Evolutionary conservation across 1,140 invertebrate genomes (phyloP).

Genomic region (Papilio dardanus): DNA sequence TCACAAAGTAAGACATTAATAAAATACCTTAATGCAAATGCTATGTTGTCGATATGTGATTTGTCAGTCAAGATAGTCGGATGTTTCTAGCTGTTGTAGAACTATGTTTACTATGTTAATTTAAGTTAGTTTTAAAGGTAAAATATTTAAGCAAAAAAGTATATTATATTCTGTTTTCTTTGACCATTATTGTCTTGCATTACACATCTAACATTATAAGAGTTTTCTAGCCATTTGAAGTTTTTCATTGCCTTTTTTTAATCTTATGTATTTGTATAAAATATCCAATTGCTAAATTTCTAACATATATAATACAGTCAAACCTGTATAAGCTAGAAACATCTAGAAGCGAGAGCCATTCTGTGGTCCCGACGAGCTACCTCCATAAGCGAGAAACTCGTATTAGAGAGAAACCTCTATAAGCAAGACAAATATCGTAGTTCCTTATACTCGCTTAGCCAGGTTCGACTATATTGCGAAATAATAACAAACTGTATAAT

Average conservation of each 20-base stretch:
- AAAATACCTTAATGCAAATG: slow-evolving; percentile 13
- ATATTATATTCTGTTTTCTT: not conserved
- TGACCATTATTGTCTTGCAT: not conserved
- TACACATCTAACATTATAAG: no score
- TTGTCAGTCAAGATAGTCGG: not conserved
- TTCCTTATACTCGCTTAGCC: no score
- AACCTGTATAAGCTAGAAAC: not conserved
- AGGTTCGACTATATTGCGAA: not conserved
- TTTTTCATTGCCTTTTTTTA: not conserved
- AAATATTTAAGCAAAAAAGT: not conserved
- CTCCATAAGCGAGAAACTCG: no score
- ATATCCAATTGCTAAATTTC: not conserved
- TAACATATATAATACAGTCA: not conserved
- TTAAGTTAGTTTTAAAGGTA: not conserved
- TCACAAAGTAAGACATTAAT: not conserved
- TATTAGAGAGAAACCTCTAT: no score
- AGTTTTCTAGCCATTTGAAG: not conserved
- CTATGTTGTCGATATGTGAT: not conserved
- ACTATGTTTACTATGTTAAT: not conserved
- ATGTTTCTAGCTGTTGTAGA: not conserved
- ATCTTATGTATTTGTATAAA: not conserved
- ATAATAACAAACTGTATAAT: not conserved
- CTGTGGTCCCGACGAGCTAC: no score
- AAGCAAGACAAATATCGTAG: no score
- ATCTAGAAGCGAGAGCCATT: no score